These are phyloP conservation scores for Mohoua ochrocephala DNA, from an alignment of 2,113 vertebrate species.

Conservation along the genomic window DNA sequence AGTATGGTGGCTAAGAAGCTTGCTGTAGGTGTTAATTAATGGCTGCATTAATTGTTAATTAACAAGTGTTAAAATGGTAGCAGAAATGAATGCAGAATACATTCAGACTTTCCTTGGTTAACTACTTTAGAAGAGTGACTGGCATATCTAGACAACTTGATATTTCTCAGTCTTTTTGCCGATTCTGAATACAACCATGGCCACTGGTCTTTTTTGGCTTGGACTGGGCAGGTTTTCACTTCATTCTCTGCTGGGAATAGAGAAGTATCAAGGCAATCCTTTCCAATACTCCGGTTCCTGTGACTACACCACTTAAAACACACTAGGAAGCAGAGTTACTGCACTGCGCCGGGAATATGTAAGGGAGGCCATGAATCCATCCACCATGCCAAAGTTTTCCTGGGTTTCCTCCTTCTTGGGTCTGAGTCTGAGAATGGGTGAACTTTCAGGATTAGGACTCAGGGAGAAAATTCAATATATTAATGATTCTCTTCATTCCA, in stretches of 20 bases:
- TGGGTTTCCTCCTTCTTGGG: background rate
- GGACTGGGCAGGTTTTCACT: background rate
- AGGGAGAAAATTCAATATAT: background rate
- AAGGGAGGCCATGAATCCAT: background rate
- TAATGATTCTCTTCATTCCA: background rate
- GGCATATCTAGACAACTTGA: background rate
- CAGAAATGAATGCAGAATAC: background rate
- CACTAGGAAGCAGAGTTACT: background rate
- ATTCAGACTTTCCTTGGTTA: background rate
- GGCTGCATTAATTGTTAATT: slow-evolving; percentile 51
- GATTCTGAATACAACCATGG: background rate
- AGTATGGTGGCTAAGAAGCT: background rate
- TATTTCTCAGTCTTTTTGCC: background rate
- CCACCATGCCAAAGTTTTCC: background rate
- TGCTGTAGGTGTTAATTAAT: slow-evolving; percentile 49
- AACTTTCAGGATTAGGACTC: background rate
- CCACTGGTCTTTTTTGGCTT: background rate
- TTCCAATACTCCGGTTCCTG: background rate
- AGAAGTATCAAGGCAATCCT: background rate
- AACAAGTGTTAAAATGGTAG: slow-evolving; percentile 6
- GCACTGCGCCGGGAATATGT: background rate
- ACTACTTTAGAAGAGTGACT: background rate
- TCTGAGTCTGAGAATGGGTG: background rate
- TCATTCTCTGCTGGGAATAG: background rate
- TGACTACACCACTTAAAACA: background rate